Conservation (phyloP, 2,797 vertebrate species). For the Paramormyrops hopkinsi region DNA sequence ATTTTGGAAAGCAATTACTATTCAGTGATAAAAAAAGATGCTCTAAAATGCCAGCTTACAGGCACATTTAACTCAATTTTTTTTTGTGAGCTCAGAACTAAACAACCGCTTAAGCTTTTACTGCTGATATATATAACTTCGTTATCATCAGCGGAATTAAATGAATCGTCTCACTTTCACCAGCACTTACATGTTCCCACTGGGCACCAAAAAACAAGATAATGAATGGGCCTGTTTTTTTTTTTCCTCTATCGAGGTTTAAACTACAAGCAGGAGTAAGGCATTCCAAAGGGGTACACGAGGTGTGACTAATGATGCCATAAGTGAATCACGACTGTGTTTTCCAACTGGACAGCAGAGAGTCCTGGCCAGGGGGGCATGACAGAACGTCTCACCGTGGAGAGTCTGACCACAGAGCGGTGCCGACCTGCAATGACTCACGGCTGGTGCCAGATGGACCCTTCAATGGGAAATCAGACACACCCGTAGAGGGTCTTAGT, state of each 20-base stretch:
- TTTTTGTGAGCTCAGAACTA: not conserved
- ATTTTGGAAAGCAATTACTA: constrained; percentile 5
- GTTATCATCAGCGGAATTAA: not conserved
- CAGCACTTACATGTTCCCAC: constrained; percentile 1
- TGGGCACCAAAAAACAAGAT: not conserved
- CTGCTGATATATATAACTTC: not conserved
- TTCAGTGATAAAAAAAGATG: not conserved
- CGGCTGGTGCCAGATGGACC: constrained; percentile 19
- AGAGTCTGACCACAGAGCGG: not conserved
- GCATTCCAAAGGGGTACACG: not conserved
- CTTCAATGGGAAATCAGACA: constrained; percentile 17
- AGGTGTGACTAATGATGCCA: not conserved
- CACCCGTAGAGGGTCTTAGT: not conserved
- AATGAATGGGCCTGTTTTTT: not conserved
- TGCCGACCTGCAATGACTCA: not conserved
- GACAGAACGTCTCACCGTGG: constrained; percentile 16
- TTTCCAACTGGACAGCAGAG: not conserved
- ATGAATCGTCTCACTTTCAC: not conserved
- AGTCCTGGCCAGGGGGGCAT: not conserved
- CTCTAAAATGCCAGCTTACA: not conserved
- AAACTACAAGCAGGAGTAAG: not conserved
- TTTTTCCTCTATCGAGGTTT: not conserved
- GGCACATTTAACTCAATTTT: not conserved
- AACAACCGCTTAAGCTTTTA: not conserved
- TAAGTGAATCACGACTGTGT: constrained; percentile 8